A percentile compares a stretch with the other conserved stretches of the same genome.
phyloP scores from a whole-genome alignment of 1,140 invertebrate genomes.

The Notospermus geniculatus region DNA sequence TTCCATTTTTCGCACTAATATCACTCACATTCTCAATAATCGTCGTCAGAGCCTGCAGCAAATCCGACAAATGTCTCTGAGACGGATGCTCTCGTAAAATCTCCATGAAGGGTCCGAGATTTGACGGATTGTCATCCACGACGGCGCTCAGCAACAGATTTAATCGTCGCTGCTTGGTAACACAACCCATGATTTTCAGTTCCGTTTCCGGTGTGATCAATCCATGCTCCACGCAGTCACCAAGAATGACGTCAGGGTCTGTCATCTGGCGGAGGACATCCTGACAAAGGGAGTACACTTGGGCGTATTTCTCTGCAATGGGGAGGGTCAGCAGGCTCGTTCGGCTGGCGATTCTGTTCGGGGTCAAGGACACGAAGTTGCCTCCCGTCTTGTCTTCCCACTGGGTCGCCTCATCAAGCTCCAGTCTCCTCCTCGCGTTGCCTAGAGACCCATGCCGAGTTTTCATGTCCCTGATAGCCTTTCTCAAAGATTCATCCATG shows the following conservation, averaged over 20 bases:
- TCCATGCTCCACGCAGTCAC: conserved; percentile 1
- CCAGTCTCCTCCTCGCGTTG: no score
- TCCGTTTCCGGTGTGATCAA: conserved; percentile 9
- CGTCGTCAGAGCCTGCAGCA: background rate
- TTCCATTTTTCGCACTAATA: background rate
- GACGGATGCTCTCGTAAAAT: background rate
- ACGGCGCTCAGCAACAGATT: conserved; percentile 10
- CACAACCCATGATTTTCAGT: conserved; percentile 8
- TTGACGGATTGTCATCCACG: background rate
- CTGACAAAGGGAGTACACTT: background rate
- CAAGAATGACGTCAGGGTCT: conserved; percentile 9
- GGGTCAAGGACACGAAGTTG: no score
- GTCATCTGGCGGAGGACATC: conserved; percentile 8
- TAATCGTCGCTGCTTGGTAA: conserved; percentile 7
- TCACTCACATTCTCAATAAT: background rate
- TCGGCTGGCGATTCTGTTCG: no score
- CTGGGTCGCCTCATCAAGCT: no score
- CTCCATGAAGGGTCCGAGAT: background rate
- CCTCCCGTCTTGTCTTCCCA: no score
- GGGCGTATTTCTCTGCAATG: background rate
- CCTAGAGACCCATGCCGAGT: no score
- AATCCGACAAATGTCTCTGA: background rate
- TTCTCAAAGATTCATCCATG: no score
- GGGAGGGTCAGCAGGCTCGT: no score
- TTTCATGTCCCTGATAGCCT: no score